Percentiles rank a stretch among this genome's conserved stretches.
Conservation (phyloP, 2,113 vertebrate species). For the Burhinus oedicnemus region DNA sequence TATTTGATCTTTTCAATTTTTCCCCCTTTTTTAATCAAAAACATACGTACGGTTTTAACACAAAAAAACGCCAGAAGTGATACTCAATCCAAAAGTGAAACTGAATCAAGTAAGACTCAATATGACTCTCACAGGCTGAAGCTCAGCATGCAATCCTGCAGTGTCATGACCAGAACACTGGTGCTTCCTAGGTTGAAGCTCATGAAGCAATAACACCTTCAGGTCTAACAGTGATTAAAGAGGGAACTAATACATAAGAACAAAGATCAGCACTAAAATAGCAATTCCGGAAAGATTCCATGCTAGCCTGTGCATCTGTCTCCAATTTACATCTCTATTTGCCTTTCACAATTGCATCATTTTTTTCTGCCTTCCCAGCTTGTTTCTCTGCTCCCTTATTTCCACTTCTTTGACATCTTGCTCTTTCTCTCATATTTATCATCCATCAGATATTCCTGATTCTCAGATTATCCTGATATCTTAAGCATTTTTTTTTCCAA, state of each 20-base stretch:
- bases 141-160: neutral
- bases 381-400: neutral
- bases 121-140: too few species aligned
- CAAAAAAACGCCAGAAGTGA: neutral
- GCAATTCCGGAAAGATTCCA: neutral
- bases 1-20: rapidly evolving
- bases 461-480: neutral
- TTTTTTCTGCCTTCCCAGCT: neutral
- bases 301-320: neutral
- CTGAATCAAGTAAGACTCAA: neutral
- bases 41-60: neutral
- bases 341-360: neutral
- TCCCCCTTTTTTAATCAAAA: neutral
- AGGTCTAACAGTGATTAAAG: neutral
- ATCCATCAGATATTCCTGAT: neutral
- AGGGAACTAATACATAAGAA: neutral
- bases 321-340: neutral
- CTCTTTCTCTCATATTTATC: neutral
- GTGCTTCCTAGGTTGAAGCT: neutral
- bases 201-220: neutral
- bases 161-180: neutral
- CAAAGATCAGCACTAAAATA: neutral
- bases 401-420: neutral
- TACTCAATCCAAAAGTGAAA: neutral
- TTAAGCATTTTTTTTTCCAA: neutral